phyloP scores from a whole-genome alignment of 2,797 vertebrate species.

The Poliocrania exsul region DNA sequence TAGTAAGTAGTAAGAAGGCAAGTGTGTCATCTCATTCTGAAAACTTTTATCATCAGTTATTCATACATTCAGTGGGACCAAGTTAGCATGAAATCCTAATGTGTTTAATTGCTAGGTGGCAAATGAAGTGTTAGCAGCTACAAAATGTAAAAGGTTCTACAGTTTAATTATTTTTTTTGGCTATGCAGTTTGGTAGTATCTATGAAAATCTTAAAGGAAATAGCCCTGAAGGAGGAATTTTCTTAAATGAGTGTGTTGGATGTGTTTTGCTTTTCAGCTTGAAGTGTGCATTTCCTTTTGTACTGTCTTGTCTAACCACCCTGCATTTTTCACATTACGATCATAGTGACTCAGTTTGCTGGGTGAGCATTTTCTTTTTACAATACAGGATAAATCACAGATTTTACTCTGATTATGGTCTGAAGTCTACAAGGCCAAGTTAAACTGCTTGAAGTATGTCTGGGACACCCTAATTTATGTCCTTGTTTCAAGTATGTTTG shows the following conservation, averaged over 20 bases:
- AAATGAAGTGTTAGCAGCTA: background rate
- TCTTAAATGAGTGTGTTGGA: background rate
- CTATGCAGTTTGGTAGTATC: background rate
- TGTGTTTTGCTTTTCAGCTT: background rate
- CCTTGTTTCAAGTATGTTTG: conserved; percentile 2
- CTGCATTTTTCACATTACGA: conserved; percentile 22
- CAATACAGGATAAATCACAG: background rate
- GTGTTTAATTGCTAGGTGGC: background rate
- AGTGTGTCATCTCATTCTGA: background rate
- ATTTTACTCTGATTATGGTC: background rate
- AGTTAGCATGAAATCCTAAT: background rate
- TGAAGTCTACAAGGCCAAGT: conserved; percentile 33
- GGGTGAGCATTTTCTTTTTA: conserved; percentile 18
- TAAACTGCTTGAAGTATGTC: conserved; percentile 49
- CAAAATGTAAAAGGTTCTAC: background rate
- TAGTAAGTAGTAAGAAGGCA: background rate
- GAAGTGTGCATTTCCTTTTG: background rate
- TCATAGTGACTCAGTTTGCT: conserved; percentile 18
- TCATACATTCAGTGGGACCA: background rate
- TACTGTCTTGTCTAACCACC: conserved; percentile 1
- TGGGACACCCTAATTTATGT: conserved; percentile 10
- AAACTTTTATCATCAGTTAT: background rate
- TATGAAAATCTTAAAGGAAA: background rate
- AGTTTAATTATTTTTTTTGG: background rate
- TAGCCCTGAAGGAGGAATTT: background rate